A percentile compares a stretch with the other conserved stretches of the same genome.
Conservation (phyloP, 2,113 vertebrate genomes). For the Poicephalus meyeri region DNA sequence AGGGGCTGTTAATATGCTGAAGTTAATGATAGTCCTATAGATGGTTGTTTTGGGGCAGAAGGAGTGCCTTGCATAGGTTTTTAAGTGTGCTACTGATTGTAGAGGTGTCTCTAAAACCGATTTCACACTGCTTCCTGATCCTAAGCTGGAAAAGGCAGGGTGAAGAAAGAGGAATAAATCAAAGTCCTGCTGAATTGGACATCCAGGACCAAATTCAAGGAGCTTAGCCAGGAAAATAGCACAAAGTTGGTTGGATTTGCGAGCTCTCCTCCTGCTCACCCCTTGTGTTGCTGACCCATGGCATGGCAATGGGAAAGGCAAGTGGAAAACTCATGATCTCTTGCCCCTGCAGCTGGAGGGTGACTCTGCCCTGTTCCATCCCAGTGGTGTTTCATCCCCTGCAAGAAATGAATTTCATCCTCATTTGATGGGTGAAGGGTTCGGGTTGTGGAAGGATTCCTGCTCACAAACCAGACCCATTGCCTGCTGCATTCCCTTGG, state of each 20-base stretch:
- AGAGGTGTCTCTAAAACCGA: background rate
- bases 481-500: background rate
- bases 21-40: background rate
- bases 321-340: background rate
- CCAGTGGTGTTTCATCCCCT: accelerated
- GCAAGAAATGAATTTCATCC: background rate
- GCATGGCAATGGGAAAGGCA: accelerated
- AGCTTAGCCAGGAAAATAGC: background rate
- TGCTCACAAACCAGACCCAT: background rate
- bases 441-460: background rate
- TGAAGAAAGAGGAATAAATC: background rate
- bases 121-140: background rate
- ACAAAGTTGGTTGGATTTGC: background rate
- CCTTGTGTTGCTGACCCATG: background rate
- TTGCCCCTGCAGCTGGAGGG: background rate
- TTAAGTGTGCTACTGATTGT: background rate
- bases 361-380: background rate
- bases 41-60: background rate
- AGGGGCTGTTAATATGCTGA: background rate
- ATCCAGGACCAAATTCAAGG: background rate
- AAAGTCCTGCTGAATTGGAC: background rate
- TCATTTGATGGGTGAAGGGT: background rate
- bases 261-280: background rate
- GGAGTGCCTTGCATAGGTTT: background rate
- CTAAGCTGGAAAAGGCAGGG: background rate